Conservation (phyloP, 2,888 invertebrate species). For the Rhingia campestris region DNA sequence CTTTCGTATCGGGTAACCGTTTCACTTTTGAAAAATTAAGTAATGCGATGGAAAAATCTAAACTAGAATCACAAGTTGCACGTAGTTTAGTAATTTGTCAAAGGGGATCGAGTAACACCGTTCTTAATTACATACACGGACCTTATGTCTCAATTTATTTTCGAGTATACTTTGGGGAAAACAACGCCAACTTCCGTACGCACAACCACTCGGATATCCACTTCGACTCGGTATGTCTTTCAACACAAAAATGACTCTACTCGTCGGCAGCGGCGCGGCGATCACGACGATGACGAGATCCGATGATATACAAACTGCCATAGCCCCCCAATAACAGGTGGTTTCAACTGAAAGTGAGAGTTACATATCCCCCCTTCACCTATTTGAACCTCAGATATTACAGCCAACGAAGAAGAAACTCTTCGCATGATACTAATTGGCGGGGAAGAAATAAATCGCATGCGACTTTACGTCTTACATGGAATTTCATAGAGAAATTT, state of each 20-base stretch:
- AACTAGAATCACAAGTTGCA: constrained; percentile 19
- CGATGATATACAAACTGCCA: constrained; percentile 35
- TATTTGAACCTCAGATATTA: constrained; percentile 2
- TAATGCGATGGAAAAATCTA: not conserved
- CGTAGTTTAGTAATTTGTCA: not conserved
- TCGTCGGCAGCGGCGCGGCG: constrained; percentile 26
- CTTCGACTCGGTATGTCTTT: constrained; percentile 47
- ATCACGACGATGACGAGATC: no score
- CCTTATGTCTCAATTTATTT: no score
- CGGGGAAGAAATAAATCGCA: constrained; percentile 39
- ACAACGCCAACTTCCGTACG: constrained; percentile 36
- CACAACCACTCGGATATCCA: constrained; percentile 50
- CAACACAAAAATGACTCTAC: constrained; percentile 40
- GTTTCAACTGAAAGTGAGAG: constrained; percentile 67
- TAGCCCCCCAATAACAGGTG: constrained; percentile 44
- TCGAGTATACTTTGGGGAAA: no score
- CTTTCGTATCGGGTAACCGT: constrained; percentile 12
- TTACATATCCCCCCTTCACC: constrained; percentile 45
- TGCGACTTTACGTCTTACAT: constrained; percentile 25
- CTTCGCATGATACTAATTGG: constrained; percentile 58
- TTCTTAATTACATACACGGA: constrained; percentile 3
- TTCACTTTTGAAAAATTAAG: constrained; percentile 56
- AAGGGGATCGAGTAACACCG: constrained; percentile 30
- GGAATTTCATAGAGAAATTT: constrained; percentile 45
- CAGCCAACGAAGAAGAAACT: constrained; percentile 24